A percentile compares a stretch with the other conserved stretches of the same genome.
Evolutionary conservation across 2,797 vertebrate species (phyloP).

Genomic region (Capromys pilorides): DNA sequence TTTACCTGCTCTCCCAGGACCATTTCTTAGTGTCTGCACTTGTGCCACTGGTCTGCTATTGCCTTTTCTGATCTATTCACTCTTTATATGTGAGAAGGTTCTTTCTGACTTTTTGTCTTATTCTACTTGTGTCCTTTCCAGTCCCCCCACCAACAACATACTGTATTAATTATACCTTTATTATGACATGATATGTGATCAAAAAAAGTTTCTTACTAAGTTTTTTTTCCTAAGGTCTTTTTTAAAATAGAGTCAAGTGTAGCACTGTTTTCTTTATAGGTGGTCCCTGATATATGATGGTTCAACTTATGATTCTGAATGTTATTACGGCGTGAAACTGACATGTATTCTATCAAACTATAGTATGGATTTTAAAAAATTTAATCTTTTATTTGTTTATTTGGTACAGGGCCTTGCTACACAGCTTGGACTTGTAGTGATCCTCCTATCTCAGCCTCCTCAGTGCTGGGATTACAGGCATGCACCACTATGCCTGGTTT

Average conservation of each 20-base stretch:
- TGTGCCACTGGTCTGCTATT: neutral
- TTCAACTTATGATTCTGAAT: neutral
- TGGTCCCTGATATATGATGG: too few relatives aligned
- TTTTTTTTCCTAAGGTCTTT: slow-evolving; percentile 2
- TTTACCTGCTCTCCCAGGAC: neutral
- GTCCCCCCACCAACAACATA: neutral
- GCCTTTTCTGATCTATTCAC: neutral
- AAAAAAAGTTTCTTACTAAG: neutral
- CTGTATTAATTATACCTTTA: neutral
- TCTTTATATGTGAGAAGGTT: neutral
- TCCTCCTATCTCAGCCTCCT: too few relatives aligned
- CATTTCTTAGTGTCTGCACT: neutral
- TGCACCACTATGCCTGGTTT: too few relatives aligned
- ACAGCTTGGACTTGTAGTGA: too few relatives aligned
- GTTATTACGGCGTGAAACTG: neutral
- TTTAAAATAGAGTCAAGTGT: neutral
- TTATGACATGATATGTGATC: neutral
- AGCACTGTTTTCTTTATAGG: neutral
- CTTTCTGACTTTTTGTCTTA: neutral
- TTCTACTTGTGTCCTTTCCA: neutral
- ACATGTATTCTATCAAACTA: neutral
- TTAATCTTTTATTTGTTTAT: too few relatives aligned
- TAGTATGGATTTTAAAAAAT: neutral
- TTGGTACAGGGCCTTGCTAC: too few relatives aligned
- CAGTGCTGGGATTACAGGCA: too few relatives aligned